Conservation (phyloP, 2,888 invertebrate genomes). For the Meiosimyza decipiens region DNA sequence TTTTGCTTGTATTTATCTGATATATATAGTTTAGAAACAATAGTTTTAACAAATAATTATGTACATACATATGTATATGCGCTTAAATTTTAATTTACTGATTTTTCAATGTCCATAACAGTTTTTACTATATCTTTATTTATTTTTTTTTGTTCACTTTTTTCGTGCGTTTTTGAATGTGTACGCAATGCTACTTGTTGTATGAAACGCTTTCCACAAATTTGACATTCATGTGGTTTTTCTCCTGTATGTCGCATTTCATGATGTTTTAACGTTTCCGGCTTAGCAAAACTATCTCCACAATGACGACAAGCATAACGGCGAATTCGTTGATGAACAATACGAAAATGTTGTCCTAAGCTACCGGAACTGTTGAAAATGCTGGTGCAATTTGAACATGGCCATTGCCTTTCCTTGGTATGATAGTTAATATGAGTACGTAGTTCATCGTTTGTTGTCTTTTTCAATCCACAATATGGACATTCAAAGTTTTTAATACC, state of each 20-base stretch:
- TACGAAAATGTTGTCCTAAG: constrained; percentile 50
- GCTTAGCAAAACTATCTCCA: constrained; percentile 53
- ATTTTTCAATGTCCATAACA: too few relatives aligned
- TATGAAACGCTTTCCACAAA: constrained; percentile 53
- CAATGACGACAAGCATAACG: constrained; percentile 50
- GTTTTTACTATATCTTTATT: too few relatives aligned
- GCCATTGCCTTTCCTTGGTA: constrained; percentile 50
- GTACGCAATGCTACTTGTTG: constrained; percentile 50
- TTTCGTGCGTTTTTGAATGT: constrained; percentile 51
- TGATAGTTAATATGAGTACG: constrained; percentile 53
- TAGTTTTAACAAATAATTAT: too few relatives aligned
- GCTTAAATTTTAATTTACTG: too few relatives aligned
- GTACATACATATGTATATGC: too few relatives aligned
- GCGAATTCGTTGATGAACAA: constrained; percentile 52
- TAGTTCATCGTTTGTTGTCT: constrained; percentile 48
- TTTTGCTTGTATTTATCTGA: too few relatives aligned
- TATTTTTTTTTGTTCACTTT: constrained; percentile 29
- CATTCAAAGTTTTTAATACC: constrained; percentile 53
- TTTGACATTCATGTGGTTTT: constrained; percentile 49
- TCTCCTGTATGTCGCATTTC: constrained; percentile 54
- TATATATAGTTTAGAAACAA: too few relatives aligned
- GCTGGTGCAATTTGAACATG: constrained; percentile 48
- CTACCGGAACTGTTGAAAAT: constrained; percentile 51
- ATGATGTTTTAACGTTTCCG: constrained; percentile 53
- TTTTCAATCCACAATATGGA: constrained; percentile 53